phyloP scores from a whole-genome alignment of 2,797 vertebrate species.

The Falco concolor region DNA sequence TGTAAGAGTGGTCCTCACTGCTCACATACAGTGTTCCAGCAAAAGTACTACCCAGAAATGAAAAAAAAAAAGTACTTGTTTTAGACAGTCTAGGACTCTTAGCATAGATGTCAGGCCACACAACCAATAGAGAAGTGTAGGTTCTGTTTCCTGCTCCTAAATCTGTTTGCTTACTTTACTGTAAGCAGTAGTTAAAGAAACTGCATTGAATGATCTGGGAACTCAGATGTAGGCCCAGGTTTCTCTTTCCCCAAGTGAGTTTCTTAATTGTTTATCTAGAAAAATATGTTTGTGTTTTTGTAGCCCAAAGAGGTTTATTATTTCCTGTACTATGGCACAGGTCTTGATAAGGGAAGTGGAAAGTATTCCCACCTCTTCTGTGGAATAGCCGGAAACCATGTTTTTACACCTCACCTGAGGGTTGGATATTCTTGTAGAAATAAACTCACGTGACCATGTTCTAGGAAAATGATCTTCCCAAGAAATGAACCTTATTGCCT shows the following conservation, averaged over 20 bases:
- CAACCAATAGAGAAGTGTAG: not conserved
- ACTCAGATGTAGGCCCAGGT: not conserved
- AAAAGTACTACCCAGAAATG: not conserved
- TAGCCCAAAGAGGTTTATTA: not conserved
- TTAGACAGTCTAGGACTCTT: not conserved
- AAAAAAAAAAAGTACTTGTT: not conserved
- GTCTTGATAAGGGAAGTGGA: not conserved
- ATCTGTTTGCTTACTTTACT: not conserved
- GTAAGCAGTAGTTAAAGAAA: not conserved
- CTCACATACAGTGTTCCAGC: not conserved
- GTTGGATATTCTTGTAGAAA: not conserved
- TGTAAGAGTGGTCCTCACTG: not conserved
- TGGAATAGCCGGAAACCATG: not conserved
- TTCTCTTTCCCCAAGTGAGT: not conserved
- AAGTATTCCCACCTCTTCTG: not conserved
- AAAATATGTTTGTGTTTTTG: not conserved
- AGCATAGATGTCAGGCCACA: not conserved
- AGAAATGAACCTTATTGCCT: not conserved
- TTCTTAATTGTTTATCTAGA: not conserved
- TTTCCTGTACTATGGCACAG: not conserved
- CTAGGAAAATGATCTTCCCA: not conserved
- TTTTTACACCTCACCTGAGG: not conserved
- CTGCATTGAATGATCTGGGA: not conserved
- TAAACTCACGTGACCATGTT: not conserved
- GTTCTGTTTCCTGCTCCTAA: not conserved